A percentile compares a stretch with the other conserved stretches of the same genome.
Evolutionary conservation across 2,797 vertebrate species (phyloP).

Genomic region (Neomorphus geoffroyi): DNA sequence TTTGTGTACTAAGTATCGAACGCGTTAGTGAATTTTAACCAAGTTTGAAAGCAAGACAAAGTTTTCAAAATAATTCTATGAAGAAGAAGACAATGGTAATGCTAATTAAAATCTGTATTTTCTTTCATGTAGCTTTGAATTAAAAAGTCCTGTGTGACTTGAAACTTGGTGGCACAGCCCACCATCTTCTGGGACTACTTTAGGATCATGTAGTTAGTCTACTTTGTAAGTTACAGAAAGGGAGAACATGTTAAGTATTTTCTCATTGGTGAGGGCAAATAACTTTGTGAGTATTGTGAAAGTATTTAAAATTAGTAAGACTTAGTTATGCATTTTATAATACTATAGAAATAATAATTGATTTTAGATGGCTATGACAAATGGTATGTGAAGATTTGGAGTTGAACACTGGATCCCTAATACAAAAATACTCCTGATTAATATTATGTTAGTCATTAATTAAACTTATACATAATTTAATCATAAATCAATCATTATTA

Average conservation of each 20-base stretch:
- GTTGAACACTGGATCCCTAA: not conserved
- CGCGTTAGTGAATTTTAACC: not conserved
- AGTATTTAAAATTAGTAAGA: not conserved
- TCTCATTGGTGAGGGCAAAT: not conserved
- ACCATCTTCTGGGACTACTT: not conserved
- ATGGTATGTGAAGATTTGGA: not conserved
- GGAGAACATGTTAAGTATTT: constrained; percentile 1
- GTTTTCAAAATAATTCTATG: not conserved
- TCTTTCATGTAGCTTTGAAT: constrained; percentile 1
- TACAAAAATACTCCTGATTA: not conserved
- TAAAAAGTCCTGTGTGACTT: not conserved
- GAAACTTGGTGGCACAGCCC: not conserved
- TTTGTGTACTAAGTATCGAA: not conserved
- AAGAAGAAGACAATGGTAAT: not conserved
- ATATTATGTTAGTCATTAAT: not conserved
- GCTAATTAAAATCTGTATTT: not conserved
- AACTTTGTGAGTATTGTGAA: not conserved
- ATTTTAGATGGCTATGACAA: not conserved
- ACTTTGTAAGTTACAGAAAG: constrained; percentile 7
- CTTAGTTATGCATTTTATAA: not conserved
- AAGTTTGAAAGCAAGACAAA: not conserved
- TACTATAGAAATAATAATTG: not conserved
- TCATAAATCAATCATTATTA: not conserved
- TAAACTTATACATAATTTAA: not conserved
- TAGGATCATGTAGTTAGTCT: not conserved